Evolutionary conservation across 2,888 invertebrate species (phyloP).

Genomic region (Limenitis arthemis): DNA sequence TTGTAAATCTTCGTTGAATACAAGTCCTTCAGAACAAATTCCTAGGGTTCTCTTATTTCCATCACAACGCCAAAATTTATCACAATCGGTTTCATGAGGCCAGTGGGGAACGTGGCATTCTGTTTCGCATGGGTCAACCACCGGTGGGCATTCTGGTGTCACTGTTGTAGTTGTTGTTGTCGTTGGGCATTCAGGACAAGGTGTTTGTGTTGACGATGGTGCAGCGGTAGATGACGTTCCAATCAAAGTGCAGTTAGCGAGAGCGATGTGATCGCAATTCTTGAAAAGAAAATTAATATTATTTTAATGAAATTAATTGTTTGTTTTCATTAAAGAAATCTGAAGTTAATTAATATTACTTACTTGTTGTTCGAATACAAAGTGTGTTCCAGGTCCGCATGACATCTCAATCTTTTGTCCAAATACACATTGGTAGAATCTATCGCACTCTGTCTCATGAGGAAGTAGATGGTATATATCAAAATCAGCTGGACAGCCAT

Average conservation of each 20-base stretch:
- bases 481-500: background rate
- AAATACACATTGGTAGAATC: conserved; percentile 1
- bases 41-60: conserved; percentile 33
- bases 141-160: background rate
- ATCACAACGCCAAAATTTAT: conserved; percentile 53
- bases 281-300: background rate
- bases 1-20: conserved; percentile 42
- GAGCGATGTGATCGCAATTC: background rate
- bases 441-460: conserved; percentile 3
- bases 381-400: conserved; percentile 5
- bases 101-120: conserved; percentile 48
- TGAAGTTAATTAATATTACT: background rate
- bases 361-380: conserved; percentile 10
- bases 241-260: too few relatives aligned
- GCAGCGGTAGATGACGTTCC: background rate
- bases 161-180: background rate
- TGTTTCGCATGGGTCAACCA: conserved; percentile 33
- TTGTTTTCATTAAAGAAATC: too few relatives aligned
- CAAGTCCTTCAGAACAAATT: conserved; percentile 48
- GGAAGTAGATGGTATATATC: background rate
- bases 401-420: conserved; percentile 2
- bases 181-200: too few relatives aligned
- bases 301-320: background rate
- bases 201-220: background rate
- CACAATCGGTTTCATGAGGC: conserved; percentile 49